Percentiles rank a stretch among this genome's conserved stretches.
Conservation (phyloP, 2,888 invertebrate genomes). For the Meghimatium bilineatum region DNA sequence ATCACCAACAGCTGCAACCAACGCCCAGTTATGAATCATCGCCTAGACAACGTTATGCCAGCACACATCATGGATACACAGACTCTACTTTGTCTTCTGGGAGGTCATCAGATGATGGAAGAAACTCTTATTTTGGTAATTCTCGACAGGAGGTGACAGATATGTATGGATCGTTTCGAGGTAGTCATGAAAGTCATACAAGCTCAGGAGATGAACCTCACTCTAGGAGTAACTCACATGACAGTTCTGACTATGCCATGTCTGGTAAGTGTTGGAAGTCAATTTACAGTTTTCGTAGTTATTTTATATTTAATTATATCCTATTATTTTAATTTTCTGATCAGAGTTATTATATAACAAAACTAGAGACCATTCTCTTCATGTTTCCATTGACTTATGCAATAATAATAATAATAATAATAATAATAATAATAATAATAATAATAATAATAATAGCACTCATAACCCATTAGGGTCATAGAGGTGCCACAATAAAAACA, state of each 20-base stretch:
- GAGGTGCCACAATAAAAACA: no score
- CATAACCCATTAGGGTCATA: no score
- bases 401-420: no score
- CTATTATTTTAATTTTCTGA: no score
- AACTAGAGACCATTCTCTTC: no score
- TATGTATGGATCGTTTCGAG: slow-evolving; percentile 55
- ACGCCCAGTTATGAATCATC: slow-evolving; percentile 55
- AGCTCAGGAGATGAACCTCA: slow-evolving; percentile 63
- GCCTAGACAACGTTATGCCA: slow-evolving; percentile 47
- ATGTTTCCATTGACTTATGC: no score
- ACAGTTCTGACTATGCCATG: slow-evolving; percentile 61
- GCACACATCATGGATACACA: slow-evolving; percentile 60
- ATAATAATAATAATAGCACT: no score
- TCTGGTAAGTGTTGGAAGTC: slow-evolving; percentile 55
- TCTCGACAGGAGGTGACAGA: slow-evolving; percentile 53
- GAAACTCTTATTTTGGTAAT: slow-evolving; percentile 53
- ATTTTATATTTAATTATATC: not conserved
- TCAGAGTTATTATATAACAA: no score
- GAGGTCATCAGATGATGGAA: slow-evolving; percentile 65
- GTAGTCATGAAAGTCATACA: slow-evolving; percentile 59
- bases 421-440: no score
- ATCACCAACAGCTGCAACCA: slow-evolving; percentile 49
- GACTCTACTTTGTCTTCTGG: slow-evolving; percentile 68
- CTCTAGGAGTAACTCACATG: slow-evolving; percentile 64
- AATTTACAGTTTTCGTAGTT: not conserved